Evolutionary conservation across 2,113 vertebrate genomes (phyloP), one percentile per base, ranked within the genome.

Genomic region (Protobothrops mucrosquamatus): DNA sequence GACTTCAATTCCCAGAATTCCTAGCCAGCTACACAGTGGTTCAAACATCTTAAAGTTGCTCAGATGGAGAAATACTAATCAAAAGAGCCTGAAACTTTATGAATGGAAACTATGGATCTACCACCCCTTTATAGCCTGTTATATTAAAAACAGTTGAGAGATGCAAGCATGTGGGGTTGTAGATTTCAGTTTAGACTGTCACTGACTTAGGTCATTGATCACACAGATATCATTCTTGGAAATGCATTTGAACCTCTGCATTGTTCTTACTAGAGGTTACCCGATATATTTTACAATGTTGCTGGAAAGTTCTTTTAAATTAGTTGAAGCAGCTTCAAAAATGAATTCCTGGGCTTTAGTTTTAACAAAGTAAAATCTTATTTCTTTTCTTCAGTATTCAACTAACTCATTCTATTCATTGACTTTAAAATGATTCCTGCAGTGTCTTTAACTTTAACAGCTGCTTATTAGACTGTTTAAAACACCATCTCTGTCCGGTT

Each of bases 61-160:
- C 74, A 81, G 74, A 43, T 81, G 18, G 74, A 81, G 18, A 43
- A 81, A 81, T 43, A 81, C 18, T n/a, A 22, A 22, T 29, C 26
- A 48, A 51, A 6, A n/a, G 46, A 52, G 51, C 10, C 3, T 90
- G n/a, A 48, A 90, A 64, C 24, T 11, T 64, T 48, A 52, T 12
- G 29, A 26, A 22, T 26, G 10, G 20, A 81, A 69, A 90, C 46
- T 51, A 34, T n/a, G 34, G 18, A 20, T 12, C 23, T 91, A 51
- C 22, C 20, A 48, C 43, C n/a, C 2, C 5, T 95, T 94, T 94
- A 96, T 97, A 94, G 94, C 91, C 96, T 94, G 92, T 97, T 94
- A 81, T 94, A 95, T 96, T 95, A 95, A 95, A 96, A 96, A 95
- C 93, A 95, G 94, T 94, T 95, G 94, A 96, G 93, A 94, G 95